phyloP scores from a whole-genome alignment of 2,113 vertebrate species.

The Nycticorax nycticorax region DNA sequence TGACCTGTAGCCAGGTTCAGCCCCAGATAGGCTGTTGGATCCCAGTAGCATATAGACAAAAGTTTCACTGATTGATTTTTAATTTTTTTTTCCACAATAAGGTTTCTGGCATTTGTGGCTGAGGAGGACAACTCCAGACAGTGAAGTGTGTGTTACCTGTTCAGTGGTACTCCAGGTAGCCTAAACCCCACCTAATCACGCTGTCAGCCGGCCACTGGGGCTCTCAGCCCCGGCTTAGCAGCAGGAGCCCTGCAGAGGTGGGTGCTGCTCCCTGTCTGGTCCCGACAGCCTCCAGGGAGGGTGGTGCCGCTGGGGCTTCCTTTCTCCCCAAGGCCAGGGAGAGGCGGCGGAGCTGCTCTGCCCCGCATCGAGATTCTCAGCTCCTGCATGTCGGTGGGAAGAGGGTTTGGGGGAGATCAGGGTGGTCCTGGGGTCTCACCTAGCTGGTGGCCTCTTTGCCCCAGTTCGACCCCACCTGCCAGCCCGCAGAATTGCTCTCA shows the following conservation, averaged over 20 bases:
- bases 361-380: background rate
- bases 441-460: background rate
- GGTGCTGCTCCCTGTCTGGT: background rate
- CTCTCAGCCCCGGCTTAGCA: background rate
- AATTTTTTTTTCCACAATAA: background rate
- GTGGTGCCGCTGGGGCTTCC: background rate
- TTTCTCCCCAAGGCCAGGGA: background rate
- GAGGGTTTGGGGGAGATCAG: background rate
- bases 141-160: background rate
- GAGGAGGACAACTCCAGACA: background rate
- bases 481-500: background rate
- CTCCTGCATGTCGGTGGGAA: background rate
- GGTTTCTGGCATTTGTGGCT: background rate
- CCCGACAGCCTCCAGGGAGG: background rate
- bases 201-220: background rate
- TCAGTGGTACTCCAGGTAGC: background rate
- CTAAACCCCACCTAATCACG: background rate
- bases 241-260: background rate
- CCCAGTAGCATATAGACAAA: background rate
- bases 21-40: background rate
- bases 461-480: background rate
- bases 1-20: background rate
- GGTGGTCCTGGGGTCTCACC: background rate
- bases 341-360: accelerated
- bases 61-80: background rate